These are phyloP conservation scores for Lordiphosa fenestrarum DNA, from an alignment of 2,888 invertebrate genomes.

Conservation along the genomic window DNA sequence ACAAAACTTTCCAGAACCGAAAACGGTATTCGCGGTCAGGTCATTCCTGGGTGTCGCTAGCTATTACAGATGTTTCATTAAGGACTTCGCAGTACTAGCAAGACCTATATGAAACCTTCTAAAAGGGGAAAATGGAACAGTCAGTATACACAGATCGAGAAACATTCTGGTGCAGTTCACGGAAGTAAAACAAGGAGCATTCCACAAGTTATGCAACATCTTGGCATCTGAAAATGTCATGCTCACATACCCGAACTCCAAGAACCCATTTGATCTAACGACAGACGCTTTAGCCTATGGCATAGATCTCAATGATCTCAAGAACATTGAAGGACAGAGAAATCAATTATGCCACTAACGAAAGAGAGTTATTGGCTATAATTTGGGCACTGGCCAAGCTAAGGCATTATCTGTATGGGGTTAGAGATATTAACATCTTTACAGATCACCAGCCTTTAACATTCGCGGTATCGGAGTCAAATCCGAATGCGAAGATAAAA, in stretches of 20 bases:
- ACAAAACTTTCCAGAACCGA: conserved; percentile 4
- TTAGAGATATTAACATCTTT: conserved; percentile 6
- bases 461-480: conserved; percentile 1
- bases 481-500: conserved; percentile 8
- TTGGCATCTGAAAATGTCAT: conserved; percentile 12
- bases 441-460: conserved; percentile 7
- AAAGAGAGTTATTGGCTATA: conserved; percentile 6
- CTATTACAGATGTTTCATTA: conserved; percentile 10
- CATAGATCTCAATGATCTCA: conserved; percentile 12
- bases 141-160: conserved; percentile 10
- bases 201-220: conserved; percentile 9
- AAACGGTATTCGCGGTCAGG: conserved; percentile 1
- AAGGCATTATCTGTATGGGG: conserved; percentile 4
- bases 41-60: conserved; percentile 1
- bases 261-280: conserved; percentile 4
- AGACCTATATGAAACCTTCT: conserved; percentile 9
- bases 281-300: conserved; percentile 5
- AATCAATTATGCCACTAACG: conserved; percentile 10
- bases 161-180: conserved; percentile 6
- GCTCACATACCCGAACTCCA: neutral
- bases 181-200: conserved; percentile 5
- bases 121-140: conserved; percentile 8
- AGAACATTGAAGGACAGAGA: conserved; percentile 10
- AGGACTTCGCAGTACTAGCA: conserved; percentile 2
- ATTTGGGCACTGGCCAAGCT: conserved; percentile 6